Percentiles rank a stretch among this genome's conserved stretches.
Conservation (phyloP, 2,888 invertebrate genomes). For the Drosophila nigricruria region DNA sequence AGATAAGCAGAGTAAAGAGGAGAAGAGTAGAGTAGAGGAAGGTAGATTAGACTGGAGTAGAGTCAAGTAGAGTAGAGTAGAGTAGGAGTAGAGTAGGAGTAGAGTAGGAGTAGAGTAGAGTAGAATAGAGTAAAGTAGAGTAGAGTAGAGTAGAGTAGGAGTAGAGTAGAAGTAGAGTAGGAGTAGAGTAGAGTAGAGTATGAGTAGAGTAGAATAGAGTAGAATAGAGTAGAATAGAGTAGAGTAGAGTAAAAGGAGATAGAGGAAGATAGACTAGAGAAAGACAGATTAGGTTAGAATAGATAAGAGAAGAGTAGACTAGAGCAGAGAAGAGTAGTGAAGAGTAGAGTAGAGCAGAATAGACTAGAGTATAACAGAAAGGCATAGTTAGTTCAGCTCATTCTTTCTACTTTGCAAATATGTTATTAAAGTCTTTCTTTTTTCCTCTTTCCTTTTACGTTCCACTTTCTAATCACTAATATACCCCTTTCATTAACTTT, state of each 20-base stretch:
- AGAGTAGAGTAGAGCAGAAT: too few species aligned
- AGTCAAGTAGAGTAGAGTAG: neutral
- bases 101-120: neutral
- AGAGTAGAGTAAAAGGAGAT: too few species aligned
- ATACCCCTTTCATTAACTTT: neutral
- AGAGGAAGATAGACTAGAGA: too few species aligned
- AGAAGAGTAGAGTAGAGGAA: neutral
- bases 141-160: too few species aligned
- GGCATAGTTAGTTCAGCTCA: neutral
- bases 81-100: neutral
- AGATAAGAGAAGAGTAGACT: neutral
- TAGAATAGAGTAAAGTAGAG: neutral
- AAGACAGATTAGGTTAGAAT: neutral
- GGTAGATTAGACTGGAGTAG: neutral
- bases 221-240: neutral
- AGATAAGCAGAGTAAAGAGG: fast-evolving
- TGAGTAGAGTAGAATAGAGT: neutral
- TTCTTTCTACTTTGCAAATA: neutral
- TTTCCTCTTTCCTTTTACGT: too few species aligned
- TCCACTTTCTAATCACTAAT: neutral
- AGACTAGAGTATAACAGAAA: neutral
- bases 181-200: too few species aligned
- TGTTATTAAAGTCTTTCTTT: too few species aligned
- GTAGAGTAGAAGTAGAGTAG: too few species aligned
- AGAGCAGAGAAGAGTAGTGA: neutral